Base-by-base conservation (phyloP, 30 jellyfish, hydroid and myxozoan species). In the Mastigias papua region DNA sequence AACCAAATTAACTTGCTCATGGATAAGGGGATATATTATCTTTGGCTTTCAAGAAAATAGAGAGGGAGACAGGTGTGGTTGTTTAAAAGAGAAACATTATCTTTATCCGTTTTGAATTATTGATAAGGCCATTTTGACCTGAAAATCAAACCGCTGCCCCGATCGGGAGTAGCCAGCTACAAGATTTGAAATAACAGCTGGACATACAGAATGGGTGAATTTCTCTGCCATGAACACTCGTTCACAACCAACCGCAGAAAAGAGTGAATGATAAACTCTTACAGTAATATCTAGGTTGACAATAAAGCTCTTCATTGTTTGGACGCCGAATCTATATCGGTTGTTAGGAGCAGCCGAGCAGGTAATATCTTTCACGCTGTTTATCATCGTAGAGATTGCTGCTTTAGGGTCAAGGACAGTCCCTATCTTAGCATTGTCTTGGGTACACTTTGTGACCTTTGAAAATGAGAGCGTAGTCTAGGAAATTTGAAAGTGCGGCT, bases 71-170 rank as follows among this genome's bases (percentile, higher is more conserved):
- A 54, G 67, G 67, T 54, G 67, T 25, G 25, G 6, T 5, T 54
- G 25, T 21, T 54, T 54, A 54, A 19, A 54, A 54, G 67, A 16
- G 67, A 54, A 54, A 54, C 67, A 54, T 54, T 54, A 19, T 54
- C 67, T 10, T 54, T 54, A 54, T 54, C 67, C 74, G 23, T 22
- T n/a, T 2, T 63, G 74, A 63, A 63, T 63, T 63, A 63, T 63
- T 63, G 15, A 63, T 63, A 23, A 23, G 74, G 22, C 46, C 74
- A 63, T 63, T 63, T 63, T 63, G 42, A 25, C 74, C 42, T 25
- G 42, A 63, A 63, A 20, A 27, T 63, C 23, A 63, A 27, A 27
- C 74, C 5, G 2, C 15, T 1, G 37, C 19, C 42, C 74, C 7
- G 5, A 7, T 27, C 13, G 2, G 46, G 15, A 63, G 42, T 6